Evolutionary conservation across 2,113 vertebrate genomes (phyloP).

Genomic region (Neopipo cinnamomea): DNA sequence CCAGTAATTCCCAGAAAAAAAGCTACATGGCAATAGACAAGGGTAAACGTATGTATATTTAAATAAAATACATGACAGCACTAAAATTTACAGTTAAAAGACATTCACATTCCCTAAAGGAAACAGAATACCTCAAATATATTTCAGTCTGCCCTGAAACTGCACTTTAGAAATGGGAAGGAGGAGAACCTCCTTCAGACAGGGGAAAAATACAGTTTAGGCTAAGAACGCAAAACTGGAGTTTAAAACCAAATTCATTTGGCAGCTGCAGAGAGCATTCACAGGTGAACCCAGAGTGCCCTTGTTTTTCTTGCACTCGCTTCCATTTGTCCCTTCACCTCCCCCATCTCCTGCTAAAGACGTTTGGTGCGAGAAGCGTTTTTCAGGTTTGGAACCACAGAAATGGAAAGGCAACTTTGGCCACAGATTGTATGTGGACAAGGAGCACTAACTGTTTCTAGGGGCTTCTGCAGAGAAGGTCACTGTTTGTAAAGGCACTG

Average conservation of each 20-base stretch:
- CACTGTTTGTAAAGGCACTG: neutral
- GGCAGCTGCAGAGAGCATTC: neutral
- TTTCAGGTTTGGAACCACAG: neutral
- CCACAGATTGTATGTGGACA: neutral
- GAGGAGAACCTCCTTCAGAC: neutral
- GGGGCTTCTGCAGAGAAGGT: neutral
- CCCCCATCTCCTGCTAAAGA: neutral
- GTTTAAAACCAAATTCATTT: neutral
- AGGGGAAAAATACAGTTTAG: neutral
- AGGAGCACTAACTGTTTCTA: neutral
- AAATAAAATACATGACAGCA: neutral
- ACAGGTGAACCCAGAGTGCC: neutral
- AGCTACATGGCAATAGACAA: neutral
- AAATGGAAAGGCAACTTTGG: neutral
- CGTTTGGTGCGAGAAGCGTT: neutral
- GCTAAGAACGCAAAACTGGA: neutral
- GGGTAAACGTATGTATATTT: neutral
- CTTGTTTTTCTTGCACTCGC: neutral
- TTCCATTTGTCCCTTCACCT: neutral
- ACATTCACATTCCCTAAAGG: neutral
- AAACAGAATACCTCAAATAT: neutral
- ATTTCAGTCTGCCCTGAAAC: neutral
- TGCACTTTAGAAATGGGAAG: neutral
- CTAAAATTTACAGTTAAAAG: neutral
- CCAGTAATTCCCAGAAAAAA: neutral